phyloP scores from a whole-genome alignment of 1,140 invertebrate species.

The Drosophila santomea region DNA sequence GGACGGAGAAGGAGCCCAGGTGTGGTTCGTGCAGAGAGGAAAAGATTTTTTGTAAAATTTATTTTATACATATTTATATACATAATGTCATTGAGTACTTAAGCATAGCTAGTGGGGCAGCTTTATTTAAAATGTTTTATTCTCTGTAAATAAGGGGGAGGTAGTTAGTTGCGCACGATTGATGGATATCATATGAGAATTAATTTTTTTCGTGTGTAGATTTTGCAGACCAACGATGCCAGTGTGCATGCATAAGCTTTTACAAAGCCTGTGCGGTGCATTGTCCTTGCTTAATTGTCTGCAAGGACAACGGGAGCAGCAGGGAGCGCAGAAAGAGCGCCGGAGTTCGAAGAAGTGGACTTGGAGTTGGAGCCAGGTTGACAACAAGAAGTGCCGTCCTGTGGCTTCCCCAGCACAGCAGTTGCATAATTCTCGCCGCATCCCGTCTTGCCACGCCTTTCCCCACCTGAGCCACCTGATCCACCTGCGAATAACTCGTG shows the following conservation, averaged over 20 bases:
- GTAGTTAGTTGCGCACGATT: no score
- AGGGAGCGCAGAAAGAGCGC: neutral
- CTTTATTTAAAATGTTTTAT: no score
- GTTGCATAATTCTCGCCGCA: conserved; percentile 66
- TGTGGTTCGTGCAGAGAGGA: conserved; percentile 7
- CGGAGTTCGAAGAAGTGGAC: conserved; percentile 7
- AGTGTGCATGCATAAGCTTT: conserved; percentile 48
- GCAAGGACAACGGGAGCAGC: conserved; percentile 66
- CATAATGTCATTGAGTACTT: no score
- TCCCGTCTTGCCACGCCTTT: neutral
- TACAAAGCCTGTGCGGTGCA: conserved; percentile 55
- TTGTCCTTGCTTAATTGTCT: conserved; percentile 81
- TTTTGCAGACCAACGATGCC: conserved; percentile 7
- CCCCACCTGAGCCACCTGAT: neutral
- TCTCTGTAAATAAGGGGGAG: no score
- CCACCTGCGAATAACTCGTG: conserved; percentile 20
- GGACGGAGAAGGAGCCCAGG: conserved; percentile 3
- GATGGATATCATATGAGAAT: neutral
- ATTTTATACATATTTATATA: neutral
- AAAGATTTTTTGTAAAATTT: neutral
- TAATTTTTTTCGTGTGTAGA: conserved; percentile 9
- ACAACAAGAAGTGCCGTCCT: conserved; percentile 46
- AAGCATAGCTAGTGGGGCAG: no score
- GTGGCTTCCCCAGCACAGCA: conserved; percentile 44
- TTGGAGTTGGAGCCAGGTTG: conserved; percentile 37